Percentiles rank a stretch among this genome's conserved stretches.
Conservation (phyloP, 2,797 vertebrate genomes). For the Meda fulgida region DNA sequence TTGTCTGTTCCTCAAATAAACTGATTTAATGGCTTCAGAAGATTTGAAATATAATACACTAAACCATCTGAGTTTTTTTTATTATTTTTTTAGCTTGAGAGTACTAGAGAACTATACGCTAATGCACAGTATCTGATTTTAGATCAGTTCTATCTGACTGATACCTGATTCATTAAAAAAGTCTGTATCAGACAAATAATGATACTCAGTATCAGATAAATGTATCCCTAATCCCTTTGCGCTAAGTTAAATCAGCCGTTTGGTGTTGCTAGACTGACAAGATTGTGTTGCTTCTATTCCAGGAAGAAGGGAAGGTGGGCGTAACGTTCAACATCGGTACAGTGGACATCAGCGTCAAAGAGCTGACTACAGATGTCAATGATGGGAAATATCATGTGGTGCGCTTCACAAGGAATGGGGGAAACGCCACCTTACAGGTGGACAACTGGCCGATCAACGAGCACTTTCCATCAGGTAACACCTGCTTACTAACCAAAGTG, state of each 20-base stretch:
- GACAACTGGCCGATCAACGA: slow-evolving; percentile 97
- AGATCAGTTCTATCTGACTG: neutral
- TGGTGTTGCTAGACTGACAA: neutral
- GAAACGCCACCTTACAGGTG: slow-evolving; percentile 95
- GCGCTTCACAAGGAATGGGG: slow-evolving; percentile 94
- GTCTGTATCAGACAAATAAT: neutral
- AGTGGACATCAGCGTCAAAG: slow-evolving; percentile 95
- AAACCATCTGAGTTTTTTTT: too few species aligned
- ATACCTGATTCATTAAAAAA: neutral
- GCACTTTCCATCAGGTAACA: slow-evolving; percentile 94
- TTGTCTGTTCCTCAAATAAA: too few species aligned
- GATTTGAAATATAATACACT: too few species aligned
- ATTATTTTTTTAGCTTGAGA: too few species aligned
- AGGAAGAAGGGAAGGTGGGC: slow-evolving; percentile 96
- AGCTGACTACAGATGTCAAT: slow-evolving; percentile 86
- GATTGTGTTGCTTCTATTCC: slow-evolving; percentile 52
- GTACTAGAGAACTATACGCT: neutral
- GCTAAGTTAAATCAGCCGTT: neutral
- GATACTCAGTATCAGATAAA: neutral
- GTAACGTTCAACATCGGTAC: slow-evolving; percentile 98
- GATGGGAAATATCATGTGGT: slow-evolving; percentile 97
- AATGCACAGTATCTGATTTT: neutral
- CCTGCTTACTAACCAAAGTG: neutral
- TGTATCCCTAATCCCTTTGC: neutral
- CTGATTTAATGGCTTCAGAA: too few species aligned